Conservation (phyloP, 2,888 invertebrate genomes). For the Orthosia cruda region DNA sequence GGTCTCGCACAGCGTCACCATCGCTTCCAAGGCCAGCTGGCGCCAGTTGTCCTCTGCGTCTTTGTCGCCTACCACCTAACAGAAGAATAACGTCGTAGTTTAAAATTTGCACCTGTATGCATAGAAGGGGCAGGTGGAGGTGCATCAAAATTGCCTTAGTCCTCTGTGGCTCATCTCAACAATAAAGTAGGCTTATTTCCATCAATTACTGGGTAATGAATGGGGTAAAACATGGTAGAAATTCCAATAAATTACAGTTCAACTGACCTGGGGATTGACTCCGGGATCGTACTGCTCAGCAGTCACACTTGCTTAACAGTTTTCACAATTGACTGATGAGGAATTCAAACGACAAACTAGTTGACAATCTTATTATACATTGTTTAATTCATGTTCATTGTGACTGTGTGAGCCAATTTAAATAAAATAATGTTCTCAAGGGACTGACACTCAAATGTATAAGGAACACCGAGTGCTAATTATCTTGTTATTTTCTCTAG, state of each 20-base stretch:
- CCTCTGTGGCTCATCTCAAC: no score
- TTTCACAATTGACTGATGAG: not conserved
- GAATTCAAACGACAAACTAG: not conserved
- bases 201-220: no score
- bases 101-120: not conserved
- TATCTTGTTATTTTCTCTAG: constrained; percentile 86
- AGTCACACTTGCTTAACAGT: not conserved
- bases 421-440: constrained; percentile 79
- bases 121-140: no score
- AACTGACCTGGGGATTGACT: not conserved
- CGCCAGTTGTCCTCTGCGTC: constrained; percentile 96
- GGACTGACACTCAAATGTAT: constrained; percentile 88
- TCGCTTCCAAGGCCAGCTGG: constrained; percentile 97
- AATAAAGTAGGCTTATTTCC: no score
- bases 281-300: not conserved
- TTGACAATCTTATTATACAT: constrained; percentile 5
- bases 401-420: constrained; percentile 7
- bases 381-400: constrained; percentile 2
- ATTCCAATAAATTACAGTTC: no score
- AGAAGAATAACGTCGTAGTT: not conserved
- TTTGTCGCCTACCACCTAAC: constrained; percentile 93
- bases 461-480: constrained; percentile 86
- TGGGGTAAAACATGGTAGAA: no score
- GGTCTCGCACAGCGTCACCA: constrained; percentile 97
- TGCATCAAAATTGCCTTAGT: no score